phyloP scores from a whole-genome alignment of 2,797 vertebrate species.

The Oryzias sinensis region DNA sequence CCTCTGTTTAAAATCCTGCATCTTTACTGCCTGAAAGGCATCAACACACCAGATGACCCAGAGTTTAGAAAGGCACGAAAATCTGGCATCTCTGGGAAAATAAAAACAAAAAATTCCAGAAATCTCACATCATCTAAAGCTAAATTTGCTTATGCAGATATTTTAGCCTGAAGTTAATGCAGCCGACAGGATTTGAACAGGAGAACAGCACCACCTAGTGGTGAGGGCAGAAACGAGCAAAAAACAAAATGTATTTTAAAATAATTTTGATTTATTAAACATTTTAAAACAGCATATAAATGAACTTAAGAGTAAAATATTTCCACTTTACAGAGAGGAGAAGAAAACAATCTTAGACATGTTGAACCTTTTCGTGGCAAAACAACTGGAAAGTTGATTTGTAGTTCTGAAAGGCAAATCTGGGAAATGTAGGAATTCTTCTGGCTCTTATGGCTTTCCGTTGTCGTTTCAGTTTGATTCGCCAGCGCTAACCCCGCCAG shows the following conservation, averaged over 20 bases:
- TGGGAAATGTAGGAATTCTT: constrained; percentile 9
- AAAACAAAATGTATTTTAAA: constrained; percentile 9
- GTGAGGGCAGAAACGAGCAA: background rate
- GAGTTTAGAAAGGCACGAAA: too few species aligned
- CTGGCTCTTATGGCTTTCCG: constrained; percentile 18
- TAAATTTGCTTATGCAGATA: too few species aligned
- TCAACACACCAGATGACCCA: too few species aligned
- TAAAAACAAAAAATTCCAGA: too few species aligned
- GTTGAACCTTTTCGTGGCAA: constrained; percentile 3
- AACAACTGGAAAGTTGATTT: constrained; percentile 12
- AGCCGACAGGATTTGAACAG: too few species aligned
- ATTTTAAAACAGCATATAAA: constrained; percentile 68
- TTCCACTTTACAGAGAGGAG: constrained; percentile 1
- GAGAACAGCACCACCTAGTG: constrained; percentile 62
- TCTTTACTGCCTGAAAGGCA: too few species aligned
- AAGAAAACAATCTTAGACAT: constrained; percentile 19
- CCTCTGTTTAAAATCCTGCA: background rate
- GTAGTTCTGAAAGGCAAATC: constrained; percentile 14
- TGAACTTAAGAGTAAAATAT: constrained; percentile 58
- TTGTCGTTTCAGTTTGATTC: too few species aligned
- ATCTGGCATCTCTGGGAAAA: too few species aligned
- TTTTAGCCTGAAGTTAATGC: too few species aligned
- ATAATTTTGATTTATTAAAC: constrained; percentile 66
- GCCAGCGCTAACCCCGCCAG: too few species aligned
- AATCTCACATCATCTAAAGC: too few species aligned